Evolutionary conservation across 2,888 invertebrate genomes (phyloP).

Genomic region (Drosophila cognata): DNA sequence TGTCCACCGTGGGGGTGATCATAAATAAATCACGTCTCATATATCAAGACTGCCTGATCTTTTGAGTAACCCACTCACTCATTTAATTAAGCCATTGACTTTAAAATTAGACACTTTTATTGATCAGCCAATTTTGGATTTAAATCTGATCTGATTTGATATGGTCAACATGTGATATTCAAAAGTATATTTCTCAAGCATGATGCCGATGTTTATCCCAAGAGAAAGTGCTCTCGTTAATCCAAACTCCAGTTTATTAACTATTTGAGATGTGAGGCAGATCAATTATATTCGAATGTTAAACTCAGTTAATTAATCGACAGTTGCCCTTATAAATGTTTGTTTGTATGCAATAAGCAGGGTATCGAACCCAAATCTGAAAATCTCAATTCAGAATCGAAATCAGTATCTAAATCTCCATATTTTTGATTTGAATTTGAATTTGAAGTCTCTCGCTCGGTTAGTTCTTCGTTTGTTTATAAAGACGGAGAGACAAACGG

Average conservation of each 20-base stretch:
- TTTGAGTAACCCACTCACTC: conserved; percentile 36
- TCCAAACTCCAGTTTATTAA: neutral
- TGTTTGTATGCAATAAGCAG: neutral
- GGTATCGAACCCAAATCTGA: neutral
- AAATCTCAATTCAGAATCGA: no score
- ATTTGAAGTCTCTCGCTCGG: neutral
- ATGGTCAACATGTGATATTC: neutral
- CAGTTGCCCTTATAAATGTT: neutral
- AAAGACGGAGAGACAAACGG: neutral
- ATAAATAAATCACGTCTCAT: conserved; percentile 55
- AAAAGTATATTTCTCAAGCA: neutral
- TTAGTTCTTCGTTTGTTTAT: neutral
- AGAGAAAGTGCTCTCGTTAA: neutral
- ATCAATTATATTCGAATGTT: neutral
- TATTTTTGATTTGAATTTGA: no score
- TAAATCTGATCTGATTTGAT: neutral
- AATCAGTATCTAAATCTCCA: no score
- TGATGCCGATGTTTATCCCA: neutral
- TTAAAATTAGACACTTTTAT: conserved; percentile 5
- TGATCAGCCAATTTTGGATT: conserved; percentile 3
- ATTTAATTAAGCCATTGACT: conserved; percentile 4
- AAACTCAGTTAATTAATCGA: neutral
- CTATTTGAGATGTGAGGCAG: neutral
- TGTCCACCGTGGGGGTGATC: conserved; percentile 33
- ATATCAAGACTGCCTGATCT: conserved; percentile 38